phyloP scores from a whole-genome alignment of 2,797 vertebrate genomes.

The Sebastes elongatus region DNA sequence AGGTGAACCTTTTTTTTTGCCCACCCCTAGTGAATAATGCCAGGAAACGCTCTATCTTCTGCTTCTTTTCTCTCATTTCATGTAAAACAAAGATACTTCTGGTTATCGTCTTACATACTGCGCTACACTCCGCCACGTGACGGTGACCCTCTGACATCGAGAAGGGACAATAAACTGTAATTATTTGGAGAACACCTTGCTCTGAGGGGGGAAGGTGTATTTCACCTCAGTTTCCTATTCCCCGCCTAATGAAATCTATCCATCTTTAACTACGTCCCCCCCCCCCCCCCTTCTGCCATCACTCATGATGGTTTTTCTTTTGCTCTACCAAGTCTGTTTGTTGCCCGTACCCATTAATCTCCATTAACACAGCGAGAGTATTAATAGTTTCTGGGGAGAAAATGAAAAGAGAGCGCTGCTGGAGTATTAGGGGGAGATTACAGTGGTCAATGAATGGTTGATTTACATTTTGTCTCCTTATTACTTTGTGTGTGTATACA shows the following conservation, averaged over 20 bases:
- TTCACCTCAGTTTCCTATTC: slow-evolving; percentile 49
- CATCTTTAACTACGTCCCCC: slow-evolving; percentile 68
- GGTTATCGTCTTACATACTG: neutral
- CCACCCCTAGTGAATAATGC: neutral
- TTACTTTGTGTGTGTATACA: neutral
- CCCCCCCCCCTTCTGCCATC: slow-evolving; percentile 10
- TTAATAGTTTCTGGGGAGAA: slow-evolving; percentile 70
- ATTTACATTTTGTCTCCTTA: slow-evolving; percentile 24
- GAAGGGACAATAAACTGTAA: slow-evolving; percentile 25
- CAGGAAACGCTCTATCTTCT: slow-evolving; percentile 3
- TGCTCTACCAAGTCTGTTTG: slow-evolving; percentile 53
- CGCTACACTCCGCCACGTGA: neutral
- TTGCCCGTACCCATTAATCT: slow-evolving; percentile 71
- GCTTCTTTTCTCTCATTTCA: slow-evolving; percentile 13
- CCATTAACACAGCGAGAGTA: slow-evolving; percentile 71
- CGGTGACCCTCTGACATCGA: neutral
- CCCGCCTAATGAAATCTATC: slow-evolving; percentile 70
- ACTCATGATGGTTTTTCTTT: slow-evolving; percentile 46
- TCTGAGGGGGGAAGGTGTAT: slow-evolving; percentile 52
- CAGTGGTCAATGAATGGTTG: slow-evolving; percentile 29
- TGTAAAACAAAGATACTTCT: neutral
- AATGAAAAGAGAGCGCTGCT: slow-evolving; percentile 49
- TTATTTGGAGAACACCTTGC: slow-evolving; percentile 58
- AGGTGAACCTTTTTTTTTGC: no score
- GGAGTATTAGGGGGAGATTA: slow-evolving; percentile 48